phyloP scores from a whole-genome alignment of 1,140 invertebrate genomes.

The Protaetia brevitarsis region DNA sequence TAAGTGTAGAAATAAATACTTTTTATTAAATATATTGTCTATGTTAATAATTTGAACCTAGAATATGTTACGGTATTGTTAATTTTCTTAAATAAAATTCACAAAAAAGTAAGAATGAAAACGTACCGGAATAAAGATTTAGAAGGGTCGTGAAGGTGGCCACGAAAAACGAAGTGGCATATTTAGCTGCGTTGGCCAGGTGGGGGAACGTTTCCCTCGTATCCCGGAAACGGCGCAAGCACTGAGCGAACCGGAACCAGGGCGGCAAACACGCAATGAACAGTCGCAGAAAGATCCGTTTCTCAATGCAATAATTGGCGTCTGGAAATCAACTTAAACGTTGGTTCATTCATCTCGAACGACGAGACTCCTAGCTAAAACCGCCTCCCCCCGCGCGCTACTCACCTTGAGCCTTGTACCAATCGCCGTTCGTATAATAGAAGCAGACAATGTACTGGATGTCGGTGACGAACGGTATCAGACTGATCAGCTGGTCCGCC shows the following conservation, averaged over 20 bases:
- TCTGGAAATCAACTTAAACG: slow-evolving; percentile 39
- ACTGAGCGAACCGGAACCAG: slow-evolving; percentile 95
- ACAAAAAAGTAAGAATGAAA: too few species aligned
- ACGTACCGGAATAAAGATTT: slow-evolving; percentile 42
- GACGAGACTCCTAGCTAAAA: slow-evolving; percentile 34
- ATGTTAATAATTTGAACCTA: too few species aligned
- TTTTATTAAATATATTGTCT: too few species aligned
- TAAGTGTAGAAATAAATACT: too few species aligned
- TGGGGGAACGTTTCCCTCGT: slow-evolving; percentile 91
- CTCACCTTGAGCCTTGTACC: slow-evolving; percentile 45
- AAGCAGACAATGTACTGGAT: slow-evolving; percentile 75
- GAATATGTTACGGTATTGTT: too few species aligned
- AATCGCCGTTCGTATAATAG: slow-evolving; percentile 55
- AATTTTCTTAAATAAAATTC: too few species aligned
- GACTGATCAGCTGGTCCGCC: slow-evolving; percentile 85
- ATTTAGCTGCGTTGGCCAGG: slow-evolving; percentile 96
- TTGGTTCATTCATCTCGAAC: not conserved
- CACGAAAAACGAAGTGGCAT: slow-evolving; percentile 95
- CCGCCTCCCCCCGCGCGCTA: too few species aligned
- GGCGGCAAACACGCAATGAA: slow-evolving; percentile 76
- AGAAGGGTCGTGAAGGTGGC: slow-evolving; percentile 79
- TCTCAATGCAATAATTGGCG: slow-evolving; percentile 50
- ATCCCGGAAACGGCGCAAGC: slow-evolving; percentile 88
- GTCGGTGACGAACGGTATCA: slow-evolving; percentile 73
- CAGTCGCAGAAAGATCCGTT: slow-evolving; percentile 53